Base-by-base conservation (phyloP, 2,888 invertebrate genomes). In the Sarcophaga variegata region DNA sequence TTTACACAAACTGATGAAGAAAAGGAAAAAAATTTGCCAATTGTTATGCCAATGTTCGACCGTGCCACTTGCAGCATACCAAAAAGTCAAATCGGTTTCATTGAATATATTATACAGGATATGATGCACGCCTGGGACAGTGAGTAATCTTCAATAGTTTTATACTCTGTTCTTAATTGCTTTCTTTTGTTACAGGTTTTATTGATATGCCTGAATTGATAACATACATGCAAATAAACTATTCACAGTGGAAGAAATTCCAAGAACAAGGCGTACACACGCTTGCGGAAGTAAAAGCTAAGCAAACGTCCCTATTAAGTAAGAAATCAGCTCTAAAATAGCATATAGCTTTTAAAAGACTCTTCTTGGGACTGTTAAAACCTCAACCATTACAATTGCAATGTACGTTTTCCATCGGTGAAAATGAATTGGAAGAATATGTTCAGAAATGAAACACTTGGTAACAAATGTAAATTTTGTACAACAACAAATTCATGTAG, bases 11-110 rank as follows among this genome's bases (percentile, higher is more conserved):
- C 99, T 10, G 99, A 99, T 92, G 99, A 99, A 92, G 99, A 99
- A 94, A 98, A 98, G 92, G 95, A 95, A 17, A 95, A 96, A 89
- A 96, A 96, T 72, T 94, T 99, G 91, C 99, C 99, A 0, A 97
- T 99, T 11, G 98, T 99, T 88, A 99, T 99, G 99, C 99, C 99
- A 11, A 97, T 98, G 96, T 99, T 99, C 94, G 99, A 99, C 94
- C 95, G 99, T 86, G 95, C 96, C 85, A 96, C 97, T 2, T 99
- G 99, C 94, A 99, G 98, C 91, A 97, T 99, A 92, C 99, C 99
- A 78, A 97, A 98, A 94, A 98, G 99, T 85, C 99, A 99, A 94
- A 98, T 98, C 91, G 98, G 98, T 82, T 99, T 99, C 94, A 97
- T 99, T 88, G 99, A 99, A 94, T 98, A 97, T 94, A 99, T 99